Percentiles rank a stretch among this genome's conserved stretches.
Conservation (phyloP, 2,888 invertebrate species). For the Seira ritae region DNA sequence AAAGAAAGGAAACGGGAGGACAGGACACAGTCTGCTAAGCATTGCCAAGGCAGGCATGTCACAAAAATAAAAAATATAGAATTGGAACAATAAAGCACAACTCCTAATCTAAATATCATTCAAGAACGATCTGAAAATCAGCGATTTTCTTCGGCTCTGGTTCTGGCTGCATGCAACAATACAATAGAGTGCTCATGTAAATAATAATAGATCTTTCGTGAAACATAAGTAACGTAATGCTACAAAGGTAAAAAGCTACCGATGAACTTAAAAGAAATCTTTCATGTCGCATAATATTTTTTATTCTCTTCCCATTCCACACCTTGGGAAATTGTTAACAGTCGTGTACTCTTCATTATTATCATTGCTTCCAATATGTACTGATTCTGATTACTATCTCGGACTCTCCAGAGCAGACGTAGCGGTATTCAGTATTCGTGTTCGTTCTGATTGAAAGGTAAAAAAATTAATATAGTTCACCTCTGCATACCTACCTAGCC, state of each 20-base stretch:
- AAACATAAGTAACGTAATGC: neutral
- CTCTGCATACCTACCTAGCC: neutral
- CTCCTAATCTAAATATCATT: constrained; percentile 61
- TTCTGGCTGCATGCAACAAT: neutral
- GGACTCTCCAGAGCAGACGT: too few species aligned
- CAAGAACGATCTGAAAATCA: constrained; percentile 17
- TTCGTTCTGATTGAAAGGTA: neutral
- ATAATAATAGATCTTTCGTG: neutral
- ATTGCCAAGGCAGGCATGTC: too few species aligned
- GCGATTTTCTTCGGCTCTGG: neutral
- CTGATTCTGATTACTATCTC: constrained; percentile 42
- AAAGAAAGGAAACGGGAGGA: constrained; percentile 58
- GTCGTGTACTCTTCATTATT: constrained; percentile 49
- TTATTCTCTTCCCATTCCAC: constrained; percentile 22
- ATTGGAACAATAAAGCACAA: constrained; percentile 54
- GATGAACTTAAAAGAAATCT: neutral
- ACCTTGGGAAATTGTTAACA: constrained; percentile 18
- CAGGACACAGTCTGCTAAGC: too few species aligned
- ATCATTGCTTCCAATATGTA: constrained; percentile 22
- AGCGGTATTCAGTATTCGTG: neutral
- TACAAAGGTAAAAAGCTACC: neutral
- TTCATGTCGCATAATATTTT: constrained; percentile 35
- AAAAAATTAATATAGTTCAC: neutral
- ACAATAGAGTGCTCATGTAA: neutral
- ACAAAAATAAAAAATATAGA: constrained; percentile 24